These are phyloP conservation scores for Circaetus gallicus DNA, from an alignment of 2,113 vertebrate species.

Conservation along the genomic window DNA sequence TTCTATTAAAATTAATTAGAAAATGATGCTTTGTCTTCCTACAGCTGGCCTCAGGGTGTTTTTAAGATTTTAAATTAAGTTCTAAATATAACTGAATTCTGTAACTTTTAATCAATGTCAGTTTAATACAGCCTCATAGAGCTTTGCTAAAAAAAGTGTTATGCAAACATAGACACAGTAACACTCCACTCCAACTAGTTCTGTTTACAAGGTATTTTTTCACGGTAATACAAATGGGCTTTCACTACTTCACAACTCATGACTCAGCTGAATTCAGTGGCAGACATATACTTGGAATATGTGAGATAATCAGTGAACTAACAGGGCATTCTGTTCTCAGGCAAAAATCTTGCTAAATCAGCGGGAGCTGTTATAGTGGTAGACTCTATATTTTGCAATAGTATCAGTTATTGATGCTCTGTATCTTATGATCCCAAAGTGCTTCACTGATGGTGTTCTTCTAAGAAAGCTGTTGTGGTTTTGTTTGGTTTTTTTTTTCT, in stretches of 20 bases:
- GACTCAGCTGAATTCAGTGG: not conserved
- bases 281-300: not conserved
- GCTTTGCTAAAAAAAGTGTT: not conserved
- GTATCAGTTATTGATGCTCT: not conserved
- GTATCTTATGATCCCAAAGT: not conserved
- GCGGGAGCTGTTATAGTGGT: not conserved
- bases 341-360: not conserved
- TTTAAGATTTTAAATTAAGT: slow-evolving; percentile 12
- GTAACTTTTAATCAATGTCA: slow-evolving; percentile 23
- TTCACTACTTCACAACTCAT: not conserved
- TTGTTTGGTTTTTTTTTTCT: not conserved
- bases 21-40: not conserved
- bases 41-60: not conserved
- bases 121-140: not conserved
- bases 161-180: not conserved
- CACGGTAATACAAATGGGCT: not conserved
- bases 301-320: not conserved
- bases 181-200: not conserved
- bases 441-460: not conserved
- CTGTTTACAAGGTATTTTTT: not conserved
- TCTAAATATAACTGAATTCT: slow-evolving; percentile 29
- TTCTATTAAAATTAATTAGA: not conserved
- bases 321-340: not conserved
- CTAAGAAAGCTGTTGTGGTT: not conserved
- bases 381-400: not conserved